Percentiles rank a stretch among this genome's conserved stretches.
These are phyloP conservation scores for Charina bottae DNA, from an alignment of 2,113 vertebrate species.

Conservation along the genomic window DNA sequence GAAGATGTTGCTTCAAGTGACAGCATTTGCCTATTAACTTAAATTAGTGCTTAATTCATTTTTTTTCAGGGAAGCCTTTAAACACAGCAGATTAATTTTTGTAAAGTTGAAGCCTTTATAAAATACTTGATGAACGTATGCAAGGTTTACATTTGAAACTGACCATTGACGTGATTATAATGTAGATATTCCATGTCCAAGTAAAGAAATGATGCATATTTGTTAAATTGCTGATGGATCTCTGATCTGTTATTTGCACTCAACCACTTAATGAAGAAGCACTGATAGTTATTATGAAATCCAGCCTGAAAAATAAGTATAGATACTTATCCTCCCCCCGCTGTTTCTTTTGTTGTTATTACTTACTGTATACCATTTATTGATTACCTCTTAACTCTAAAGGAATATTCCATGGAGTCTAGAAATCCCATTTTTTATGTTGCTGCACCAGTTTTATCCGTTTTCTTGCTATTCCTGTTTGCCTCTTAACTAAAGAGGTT, in stretches of 20 bases:
- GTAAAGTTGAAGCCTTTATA: constrained; percentile 29
- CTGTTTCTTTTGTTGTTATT: no score
- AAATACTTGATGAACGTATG: constrained; percentile 8
- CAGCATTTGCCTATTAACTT: constrained; percentile 67
- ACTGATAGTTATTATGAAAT: neutral
- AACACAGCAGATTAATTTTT: constrained; percentile 39
- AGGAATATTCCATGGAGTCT: neutral
- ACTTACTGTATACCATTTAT: no score
- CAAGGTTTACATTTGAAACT: constrained; percentile 3
- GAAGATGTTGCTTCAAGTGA: constrained; percentile 58
- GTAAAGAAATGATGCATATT: constrained; percentile 12
- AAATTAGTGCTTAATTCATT: constrained; percentile 44
- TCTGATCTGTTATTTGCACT: no score
- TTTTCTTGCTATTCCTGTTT: no score
- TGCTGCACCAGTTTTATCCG: constrained; percentile 62
- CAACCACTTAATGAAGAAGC: neutral
- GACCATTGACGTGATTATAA: neutral
- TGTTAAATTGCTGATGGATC: neutral
- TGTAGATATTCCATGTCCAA: constrained; percentile 27
- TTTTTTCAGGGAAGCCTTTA: constrained; percentile 33
- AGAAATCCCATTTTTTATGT: constrained; percentile 7
- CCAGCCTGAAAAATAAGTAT: neutral
- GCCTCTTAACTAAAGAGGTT: no score
- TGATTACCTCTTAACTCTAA: neutral
- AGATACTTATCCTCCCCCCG: neutral